These are phyloP conservation scores for Hyles vespertilio DNA, from an alignment of 1,140 invertebrate genomes.

Conservation along the genomic window DNA sequence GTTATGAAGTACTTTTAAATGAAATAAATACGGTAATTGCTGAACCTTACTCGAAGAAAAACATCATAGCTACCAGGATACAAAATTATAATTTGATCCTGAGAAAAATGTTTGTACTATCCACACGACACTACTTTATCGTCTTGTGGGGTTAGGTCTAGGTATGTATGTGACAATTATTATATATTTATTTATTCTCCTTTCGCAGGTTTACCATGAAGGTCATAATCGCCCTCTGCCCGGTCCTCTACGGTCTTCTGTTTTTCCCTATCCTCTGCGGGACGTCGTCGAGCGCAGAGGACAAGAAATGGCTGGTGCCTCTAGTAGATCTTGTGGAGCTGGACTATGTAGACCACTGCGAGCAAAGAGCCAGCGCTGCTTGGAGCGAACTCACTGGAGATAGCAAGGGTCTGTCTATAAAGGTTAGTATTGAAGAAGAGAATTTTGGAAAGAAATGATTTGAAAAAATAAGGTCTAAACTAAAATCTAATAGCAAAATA, in stretches of 20 bases:
- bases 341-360: conserved; percentile 59
- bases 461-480: too few relatives aligned
- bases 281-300: conserved; percentile 44
- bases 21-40: too few relatives aligned
- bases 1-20: too few relatives aligned
- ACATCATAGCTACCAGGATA: too few relatives aligned
- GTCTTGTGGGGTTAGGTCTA: too few relatives aligned
- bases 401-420: conserved; percentile 44
- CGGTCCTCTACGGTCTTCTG: conserved; percentile 47
- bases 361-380: conserved; percentile 43
- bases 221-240: conserved; percentile 36
- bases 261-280: conserved; percentile 36
- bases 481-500: too few relatives aligned
- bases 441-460: too few relatives aligned
- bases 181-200: not conserved
- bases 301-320: conserved; percentile 49
- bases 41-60: too few relatives aligned
- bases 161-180: too few relatives aligned
- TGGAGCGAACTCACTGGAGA: conserved; percentile 53
- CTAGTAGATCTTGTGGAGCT: conserved; percentile 54
- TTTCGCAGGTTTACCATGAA: conserved; percentile 47
- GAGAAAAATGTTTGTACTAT: too few relatives aligned
- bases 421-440: conserved; percentile 25
- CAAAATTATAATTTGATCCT: too few relatives aligned
- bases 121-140: too few relatives aligned